Conservation (phyloP, 2,113 vertebrate genomes). For the Opisthocomus hoazin region DNA sequence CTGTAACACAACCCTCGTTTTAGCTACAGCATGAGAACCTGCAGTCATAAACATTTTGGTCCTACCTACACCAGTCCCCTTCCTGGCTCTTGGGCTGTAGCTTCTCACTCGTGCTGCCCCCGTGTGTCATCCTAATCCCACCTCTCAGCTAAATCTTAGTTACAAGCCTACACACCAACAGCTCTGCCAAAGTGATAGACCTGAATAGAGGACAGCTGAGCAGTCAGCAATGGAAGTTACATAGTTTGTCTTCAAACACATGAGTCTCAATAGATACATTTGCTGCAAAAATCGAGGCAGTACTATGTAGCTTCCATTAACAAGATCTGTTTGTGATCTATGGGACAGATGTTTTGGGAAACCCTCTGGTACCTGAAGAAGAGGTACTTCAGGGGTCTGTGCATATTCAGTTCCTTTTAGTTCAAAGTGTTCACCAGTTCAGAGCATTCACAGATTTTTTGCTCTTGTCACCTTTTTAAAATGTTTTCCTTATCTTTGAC, state of each 20-base stretch:
- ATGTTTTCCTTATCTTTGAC: neutral
- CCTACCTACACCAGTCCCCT: neutral
- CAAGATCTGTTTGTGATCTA: neutral
- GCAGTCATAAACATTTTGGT: neutral
- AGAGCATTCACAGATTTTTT: neutral
- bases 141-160: neutral
- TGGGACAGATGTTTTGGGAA: neutral
- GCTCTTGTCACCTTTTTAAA: neutral
- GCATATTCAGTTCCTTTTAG: neutral
- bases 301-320: neutral
- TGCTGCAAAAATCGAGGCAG: neutral
- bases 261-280: neutral
- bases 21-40: neutral
- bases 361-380: neutral
- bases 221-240: neutral
- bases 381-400: neutral
- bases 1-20: neutral
- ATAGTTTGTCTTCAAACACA: neutral
- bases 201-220: neutral
- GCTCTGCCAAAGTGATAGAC: neutral
- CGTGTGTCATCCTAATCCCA: neutral
- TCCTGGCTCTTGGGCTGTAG: neutral
- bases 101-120: neutral
- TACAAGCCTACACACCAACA: neutral
- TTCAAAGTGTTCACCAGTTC: neutral